Evolutionary conservation across 2,113 vertebrate genomes (phyloP).

Genomic region (Anolis carolinensis): DNA sequence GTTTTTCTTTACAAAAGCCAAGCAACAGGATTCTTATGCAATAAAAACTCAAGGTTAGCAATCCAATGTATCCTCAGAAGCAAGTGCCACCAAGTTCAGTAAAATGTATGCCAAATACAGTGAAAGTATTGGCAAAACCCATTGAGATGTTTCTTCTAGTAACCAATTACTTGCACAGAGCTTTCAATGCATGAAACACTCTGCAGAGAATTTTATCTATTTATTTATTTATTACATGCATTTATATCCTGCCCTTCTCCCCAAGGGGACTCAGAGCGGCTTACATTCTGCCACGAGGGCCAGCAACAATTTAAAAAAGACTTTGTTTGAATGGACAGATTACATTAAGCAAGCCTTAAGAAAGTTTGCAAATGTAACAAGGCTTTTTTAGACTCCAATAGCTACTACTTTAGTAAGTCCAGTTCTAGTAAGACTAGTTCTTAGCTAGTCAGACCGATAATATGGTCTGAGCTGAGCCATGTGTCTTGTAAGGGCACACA

Average conservation of each 20-base stretch:
- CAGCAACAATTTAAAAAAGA: neutral
- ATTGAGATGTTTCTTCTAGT: neutral
- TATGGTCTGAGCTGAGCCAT: neutral
- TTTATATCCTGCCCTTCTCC: too few relatives aligned
- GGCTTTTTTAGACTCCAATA: neutral
- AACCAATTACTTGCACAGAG: neutral
- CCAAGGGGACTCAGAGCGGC: too few relatives aligned
- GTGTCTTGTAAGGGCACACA: neutral
- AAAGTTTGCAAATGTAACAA: neutral
- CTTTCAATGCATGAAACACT: neutral
- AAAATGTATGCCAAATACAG: neutral
- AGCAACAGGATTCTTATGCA: neutral
- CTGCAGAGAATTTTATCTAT: too few relatives aligned
- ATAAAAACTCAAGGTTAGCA: neutral
- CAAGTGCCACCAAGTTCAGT: neutral
- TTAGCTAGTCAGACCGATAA: too few relatives aligned
- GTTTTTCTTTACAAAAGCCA: neutral
- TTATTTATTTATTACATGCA: too few relatives aligned
- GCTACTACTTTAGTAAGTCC: too few relatives aligned
- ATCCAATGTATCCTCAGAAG: neutral
- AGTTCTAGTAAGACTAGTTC: too few relatives aligned
- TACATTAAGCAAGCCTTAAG: neutral
- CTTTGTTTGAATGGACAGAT: neutral
- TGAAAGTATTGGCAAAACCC: neutral
- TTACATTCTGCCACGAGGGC: too few relatives aligned